These are phyloP conservation scores for Euclidia mi DNA, from an alignment of 2,888 invertebrate species.

Conservation along the genomic window DNA sequence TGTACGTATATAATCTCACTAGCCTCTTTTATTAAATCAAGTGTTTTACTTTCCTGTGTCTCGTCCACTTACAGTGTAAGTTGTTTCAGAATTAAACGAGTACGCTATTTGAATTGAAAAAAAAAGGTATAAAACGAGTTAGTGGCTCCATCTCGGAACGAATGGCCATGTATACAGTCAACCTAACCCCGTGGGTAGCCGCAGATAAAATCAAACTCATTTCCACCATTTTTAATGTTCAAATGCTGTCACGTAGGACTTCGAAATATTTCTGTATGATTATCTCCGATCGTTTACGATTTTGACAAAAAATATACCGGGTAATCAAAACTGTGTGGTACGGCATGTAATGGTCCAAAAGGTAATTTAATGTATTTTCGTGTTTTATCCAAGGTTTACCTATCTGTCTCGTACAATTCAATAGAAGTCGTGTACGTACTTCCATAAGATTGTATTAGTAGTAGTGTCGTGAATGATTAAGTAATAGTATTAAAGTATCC, in stretches of 20 bases:
- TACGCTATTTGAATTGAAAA: slow-evolving; percentile 6
- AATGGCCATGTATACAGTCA: slow-evolving; percentile 11
- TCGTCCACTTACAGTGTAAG: not conserved
- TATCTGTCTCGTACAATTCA: too few relatives aligned
- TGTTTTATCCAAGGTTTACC: too few relatives aligned
- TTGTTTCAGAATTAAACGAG: not conserved
- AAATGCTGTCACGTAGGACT: slow-evolving; percentile 56
- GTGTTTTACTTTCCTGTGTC: not conserved
- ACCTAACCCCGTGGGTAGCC: slow-evolving; percentile 54
- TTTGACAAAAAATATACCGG: slow-evolving; percentile 19
- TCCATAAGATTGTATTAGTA: too few relatives aligned
- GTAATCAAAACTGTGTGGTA: not conserved
- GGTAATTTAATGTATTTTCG: not conserved
- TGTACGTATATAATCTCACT: too few relatives aligned
- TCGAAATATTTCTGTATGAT: slow-evolving; percentile 53
- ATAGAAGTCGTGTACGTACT: too few relatives aligned
- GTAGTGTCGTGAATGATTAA: too few relatives aligned
- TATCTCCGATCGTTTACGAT: slow-evolving; percentile 54
- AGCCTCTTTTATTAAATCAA: too few relatives aligned
- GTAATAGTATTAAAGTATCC: too few relatives aligned
- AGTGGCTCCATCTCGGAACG: slow-evolving; percentile 12
- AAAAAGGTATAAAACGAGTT: not conserved
- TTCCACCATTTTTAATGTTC: slow-evolving; percentile 56
- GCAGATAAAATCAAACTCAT: slow-evolving; percentile 61
- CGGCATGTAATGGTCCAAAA: not conserved